These are phyloP conservation scores for Grallaria varia DNA, from an alignment of 2,113 vertebrate species.

Conservation along the genomic window DNA sequence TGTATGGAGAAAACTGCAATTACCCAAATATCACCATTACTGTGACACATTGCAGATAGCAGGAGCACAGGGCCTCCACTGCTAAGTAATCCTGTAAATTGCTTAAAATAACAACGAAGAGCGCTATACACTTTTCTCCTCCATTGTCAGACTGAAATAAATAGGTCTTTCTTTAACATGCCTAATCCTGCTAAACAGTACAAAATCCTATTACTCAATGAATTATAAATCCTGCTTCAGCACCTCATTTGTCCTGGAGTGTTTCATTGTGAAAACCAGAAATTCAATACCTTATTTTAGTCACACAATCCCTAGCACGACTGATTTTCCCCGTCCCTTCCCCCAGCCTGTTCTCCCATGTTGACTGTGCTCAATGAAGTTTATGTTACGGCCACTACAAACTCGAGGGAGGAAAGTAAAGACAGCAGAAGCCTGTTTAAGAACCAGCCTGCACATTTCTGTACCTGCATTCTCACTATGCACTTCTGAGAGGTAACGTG, in stretches of 20 bases:
- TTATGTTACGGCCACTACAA: background rate
- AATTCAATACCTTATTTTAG: constrained; percentile 63
- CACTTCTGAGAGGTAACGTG: background rate
- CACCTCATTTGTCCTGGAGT: constrained; percentile 69
- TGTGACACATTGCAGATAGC: constrained; percentile 28
- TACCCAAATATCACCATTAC: constrained; percentile 66
- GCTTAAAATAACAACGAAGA: constrained; percentile 67
- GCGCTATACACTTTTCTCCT: constrained; percentile 62
- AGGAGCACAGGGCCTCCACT: constrained; percentile 17
- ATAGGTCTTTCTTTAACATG: constrained; percentile 83
- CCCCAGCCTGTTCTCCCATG: background rate
- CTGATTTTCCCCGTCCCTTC: background rate
- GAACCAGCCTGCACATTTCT: background rate
- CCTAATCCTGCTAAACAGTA: constrained; percentile 86
- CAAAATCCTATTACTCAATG: constrained; percentile 86
- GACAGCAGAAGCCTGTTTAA: background rate
- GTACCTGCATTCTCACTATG: background rate
- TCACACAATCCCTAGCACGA: background rate
- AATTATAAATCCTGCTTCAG: constrained; percentile 81
- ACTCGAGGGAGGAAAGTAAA: background rate
- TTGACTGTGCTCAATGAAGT: background rate
- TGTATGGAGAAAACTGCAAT: constrained; percentile 64
- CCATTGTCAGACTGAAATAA: constrained; percentile 79
- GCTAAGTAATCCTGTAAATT: constrained; percentile 71
- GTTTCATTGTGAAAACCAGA: constrained; percentile 58